These are phyloP conservation scores for Apolygus lucorum DNA, from an alignment of 1,140 invertebrate species.

Conservation along the genomic window DNA sequence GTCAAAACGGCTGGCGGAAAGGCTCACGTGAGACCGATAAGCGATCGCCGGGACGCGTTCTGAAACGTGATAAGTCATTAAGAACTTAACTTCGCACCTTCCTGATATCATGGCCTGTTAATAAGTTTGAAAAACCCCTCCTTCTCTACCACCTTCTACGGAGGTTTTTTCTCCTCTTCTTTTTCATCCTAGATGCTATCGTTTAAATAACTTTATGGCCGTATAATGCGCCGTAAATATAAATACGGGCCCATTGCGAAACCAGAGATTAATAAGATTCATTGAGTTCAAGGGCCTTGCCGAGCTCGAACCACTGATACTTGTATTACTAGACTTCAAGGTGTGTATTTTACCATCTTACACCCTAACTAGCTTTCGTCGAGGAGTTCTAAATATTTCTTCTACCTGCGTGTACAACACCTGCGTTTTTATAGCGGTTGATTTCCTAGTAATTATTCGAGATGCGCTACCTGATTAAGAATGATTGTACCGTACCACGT, in stretches of 20 bases:
- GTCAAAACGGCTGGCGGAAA: neutral
- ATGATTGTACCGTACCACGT: too few species aligned
- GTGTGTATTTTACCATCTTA: too few species aligned
- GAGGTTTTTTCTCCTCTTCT: neutral
- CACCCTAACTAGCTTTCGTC: too few species aligned
- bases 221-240: conserved; percentile 9
- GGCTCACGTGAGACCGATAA: conserved; percentile 12
- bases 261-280: conserved; percentile 10
- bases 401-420: too few species aligned
- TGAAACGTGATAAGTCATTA: conserved; percentile 16
- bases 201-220: conserved; percentile 6
- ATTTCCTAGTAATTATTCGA: too few species aligned
- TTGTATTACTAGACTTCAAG: too few species aligned
- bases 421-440: too few species aligned
- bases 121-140: conserved; percentile 9
- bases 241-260: conserved; percentile 4
- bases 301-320: too few species aligned
- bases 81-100: conserved; percentile 15
- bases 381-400: too few species aligned
- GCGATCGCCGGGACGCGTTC: neutral
- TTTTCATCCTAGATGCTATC: neutral
- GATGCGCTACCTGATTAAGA: too few species aligned
- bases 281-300: conserved; percentile 1
- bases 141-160: neutral
- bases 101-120: conserved; percentile 7